Base-by-base conservation (phyloP, 2,888 invertebrate species). In the Scelioninae gen. 1 region DNA sequence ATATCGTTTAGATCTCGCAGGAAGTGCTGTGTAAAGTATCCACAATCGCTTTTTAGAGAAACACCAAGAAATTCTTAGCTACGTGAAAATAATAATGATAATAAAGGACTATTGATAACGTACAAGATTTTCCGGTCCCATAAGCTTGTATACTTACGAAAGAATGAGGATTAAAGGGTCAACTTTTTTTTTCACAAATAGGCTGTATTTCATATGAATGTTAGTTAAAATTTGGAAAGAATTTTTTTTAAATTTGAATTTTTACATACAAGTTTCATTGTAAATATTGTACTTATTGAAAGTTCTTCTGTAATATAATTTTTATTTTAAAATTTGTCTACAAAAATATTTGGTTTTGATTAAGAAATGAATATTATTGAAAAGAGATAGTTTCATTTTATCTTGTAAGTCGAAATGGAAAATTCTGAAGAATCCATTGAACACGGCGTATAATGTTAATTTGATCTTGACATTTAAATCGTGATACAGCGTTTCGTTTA, bases 51-150 rank as follows among this genome's bases (percentile, higher is more conserved):
- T 56, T 62, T 65, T 56, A 47, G 29, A 68, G 62, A 55, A 72
- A 79, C 34, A 4, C 16, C 13, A 43, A 51, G 68, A 53, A 58
- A 74, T 51, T 66, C 38, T 47, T 62, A 62, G 55, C 71, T 32
- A 49, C 47, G 58, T 43, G 55, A 62, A 80, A 75, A 80, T 74
- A 80, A 74, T 79, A 43, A 53, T 55, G 53, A 80, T 68, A 74
- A 75, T 74, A 74, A 80, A 58, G 56, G 51, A 45, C 68, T 38
- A 79, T 72, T 79, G 72, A 79, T 74, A 80, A 80, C 23, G 45
- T 23, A 49, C 56, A 68, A 63, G 69, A 71, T 31, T 66, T 76
- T 60, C 1, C 23, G 9, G 7, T 13, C 11, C 40, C 10, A 53
- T 40, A 53, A 65, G 13, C 23, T n/a, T 10, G 47, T 16, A 6